A percentile compares a stretch with the other conserved stretches of the same genome.
These are phyloP conservation scores for Turritopsis dohrnii DNA, from an alignment of 30 jellyfish, hydroid and myxozoan genomes.

Conservation along the genomic window DNA sequence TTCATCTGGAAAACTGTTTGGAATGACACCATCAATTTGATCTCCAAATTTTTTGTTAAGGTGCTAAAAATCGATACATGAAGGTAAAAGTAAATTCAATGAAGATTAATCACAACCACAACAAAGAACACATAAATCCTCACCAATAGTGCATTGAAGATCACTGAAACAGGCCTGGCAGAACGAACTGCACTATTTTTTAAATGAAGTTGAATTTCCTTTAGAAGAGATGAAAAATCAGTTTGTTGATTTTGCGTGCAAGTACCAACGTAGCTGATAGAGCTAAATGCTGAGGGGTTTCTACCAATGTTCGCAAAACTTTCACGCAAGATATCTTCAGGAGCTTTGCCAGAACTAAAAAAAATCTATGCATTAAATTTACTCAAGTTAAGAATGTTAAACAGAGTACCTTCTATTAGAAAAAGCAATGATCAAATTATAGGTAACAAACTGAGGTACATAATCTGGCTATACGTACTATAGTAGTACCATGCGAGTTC, in stretches of 20 bases:
- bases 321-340: constrained; percentile 84
- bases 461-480: too few relatives aligned
- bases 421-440: too few relatives aligned
- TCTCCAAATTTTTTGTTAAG: constrained; percentile 91
- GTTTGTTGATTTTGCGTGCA: constrained; percentile 78
- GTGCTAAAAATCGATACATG: constrained; percentile 23
- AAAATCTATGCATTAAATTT: too few relatives aligned
- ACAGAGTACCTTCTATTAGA: too few relatives aligned
- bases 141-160: constrained; percentile 90
- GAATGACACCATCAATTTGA: constrained; percentile 74
- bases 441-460: too few relatives aligned
- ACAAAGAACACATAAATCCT: background rate
- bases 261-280: constrained; percentile 91
- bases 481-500: too few relatives aligned
- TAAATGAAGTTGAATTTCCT: constrained; percentile 67
- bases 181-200: constrained; percentile 87
- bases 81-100: background rate
- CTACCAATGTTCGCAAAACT: constrained; percentile 67
- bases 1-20: constrained; percentile 96
- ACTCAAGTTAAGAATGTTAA: too few relatives aligned
- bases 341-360: constrained; percentile 49
- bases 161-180: constrained; percentile 79
- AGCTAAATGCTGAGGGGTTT: constrained; percentile 93
- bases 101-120: background rate
- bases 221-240: constrained; percentile 55